Evolutionary conservation across 2,797 vertebrate genomes (phyloP), one percentile per base, ranked within the genome.

Genomic region (Meda fulgida): DNA sequence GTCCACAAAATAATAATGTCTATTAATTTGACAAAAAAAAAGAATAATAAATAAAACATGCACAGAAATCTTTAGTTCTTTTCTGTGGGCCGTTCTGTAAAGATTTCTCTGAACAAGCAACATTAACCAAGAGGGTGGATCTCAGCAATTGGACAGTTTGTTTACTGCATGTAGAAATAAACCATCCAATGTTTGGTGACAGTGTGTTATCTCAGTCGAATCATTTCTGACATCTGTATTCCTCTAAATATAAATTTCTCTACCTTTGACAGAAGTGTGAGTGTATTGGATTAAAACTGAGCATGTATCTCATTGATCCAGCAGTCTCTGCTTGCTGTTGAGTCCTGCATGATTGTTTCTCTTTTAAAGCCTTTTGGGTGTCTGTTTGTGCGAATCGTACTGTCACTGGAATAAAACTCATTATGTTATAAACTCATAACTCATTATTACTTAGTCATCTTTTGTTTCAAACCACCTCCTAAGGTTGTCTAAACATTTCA

Each of bases 221-320:
- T 38, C 23, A 5, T 38, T 73, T 65, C 36, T 75, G 58, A 75
- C 81, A 65, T 83, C 55, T 83, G 55, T 36, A 75, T 60, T 75
- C 55, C 40, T 26, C 8, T 75, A 23, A 75, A 83, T 36, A 71
- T 48, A 5, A 18, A 43, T 58, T 16, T 81, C 36, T 73, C 9
- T 73, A 63, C 63, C 69, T 73, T 48, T 82, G 69, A 82, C 38
- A 63, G 21, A 75, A 1, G 40, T 51, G 23, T 23, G 23, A 63
- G 43, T 75, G 40, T n/a, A 63, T 65, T 73, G 10, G 81, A 36
- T 48, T 73, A 4, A 21, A 63, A 75, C 48, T 67, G 78, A 51
- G 63, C 43, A 48, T 29, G 4, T n/a, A 34, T 58, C 51, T 29
- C 26, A 79, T 66, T 66, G 21, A 67, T 75, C 71, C 23, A 51